Evolutionary conservation across 2,797 vertebrate species (phyloP), one percentile per base, ranked within the genome.

Genomic region (Dipus sagitta): DNA sequence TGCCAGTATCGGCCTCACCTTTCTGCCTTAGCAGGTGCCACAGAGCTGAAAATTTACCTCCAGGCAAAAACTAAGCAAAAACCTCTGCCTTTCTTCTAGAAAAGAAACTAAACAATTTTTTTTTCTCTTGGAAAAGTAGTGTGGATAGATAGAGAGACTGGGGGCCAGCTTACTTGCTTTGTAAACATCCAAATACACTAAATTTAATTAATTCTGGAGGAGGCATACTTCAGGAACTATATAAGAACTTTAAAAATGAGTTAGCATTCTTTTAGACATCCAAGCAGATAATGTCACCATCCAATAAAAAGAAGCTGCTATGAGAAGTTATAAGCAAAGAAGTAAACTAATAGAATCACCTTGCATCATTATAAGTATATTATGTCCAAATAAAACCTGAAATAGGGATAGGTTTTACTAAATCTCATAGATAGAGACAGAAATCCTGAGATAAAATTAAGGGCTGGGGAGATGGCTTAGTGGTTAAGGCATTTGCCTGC

Each of bases 151-250:
- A 91, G 14, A 78, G 4, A 8, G 26, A 80, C 0, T 71, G 30
- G 90, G 60, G 67, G 26, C 86, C 72, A 88, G n/a, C 20, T 30
- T 60, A 7, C 14, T 34, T 64, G 17, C 34, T 21, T 77, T 60
- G 60, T 94, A 90, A 58, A 68, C 7, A 93, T 3, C 3, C 34
- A 91, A 91, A 21, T 42, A 88, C 13, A 38, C 32, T 77, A 54
- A 86, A 93, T 47, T 74, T 88, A 96, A 91, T 78, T 90, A 76
- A 71, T 88, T 18, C 12, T 71, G 7, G 24, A 95, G 38, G 64
- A 84, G 95, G 88, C 18, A 38, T 65, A 80, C 83, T 82, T 86
- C 58, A 60, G 24, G 17, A 20, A 92, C 80, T 24, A 90, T 92
- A 95, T 34, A 34, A 42, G 12, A 89, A 91, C 52, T 82, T 21